Evolutionary conservation across 37 sponge, comb jelly and placozoan genomes (phyloP).

Genomic region (Chondrilla cf. caribensis): DNA sequence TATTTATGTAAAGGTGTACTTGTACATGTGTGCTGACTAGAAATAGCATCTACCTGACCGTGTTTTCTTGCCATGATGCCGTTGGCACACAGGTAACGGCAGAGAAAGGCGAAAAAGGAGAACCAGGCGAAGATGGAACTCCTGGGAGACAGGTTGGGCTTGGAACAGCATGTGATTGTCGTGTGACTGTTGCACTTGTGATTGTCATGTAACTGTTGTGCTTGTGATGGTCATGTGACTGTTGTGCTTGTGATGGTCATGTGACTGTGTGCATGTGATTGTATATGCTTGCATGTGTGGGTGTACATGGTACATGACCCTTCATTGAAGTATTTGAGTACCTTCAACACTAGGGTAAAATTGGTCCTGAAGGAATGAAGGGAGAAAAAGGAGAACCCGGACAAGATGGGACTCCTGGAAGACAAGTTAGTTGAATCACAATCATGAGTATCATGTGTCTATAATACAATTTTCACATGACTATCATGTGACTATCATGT

Average conservation of each 20-base stretch:
- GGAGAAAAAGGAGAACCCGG: background rate
- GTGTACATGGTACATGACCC: background rate
- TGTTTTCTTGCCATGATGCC: too few species aligned
- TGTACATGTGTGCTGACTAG: background rate
- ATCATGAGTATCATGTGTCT: background rate
- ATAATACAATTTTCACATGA: background rate
- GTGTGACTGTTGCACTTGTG: too few species aligned
- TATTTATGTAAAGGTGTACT: background rate
- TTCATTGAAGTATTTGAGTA: background rate
- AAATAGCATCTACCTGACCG: too few species aligned
- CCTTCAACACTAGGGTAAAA: too few species aligned
- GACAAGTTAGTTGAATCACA: background rate
- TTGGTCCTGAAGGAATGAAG: too few species aligned
- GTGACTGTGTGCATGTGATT: background rate
- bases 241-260: background rate
- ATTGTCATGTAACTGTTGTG: background rate
- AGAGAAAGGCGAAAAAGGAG: background rate
- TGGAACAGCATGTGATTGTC: too few species aligned
- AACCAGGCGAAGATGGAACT: background rate
- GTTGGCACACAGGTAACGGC: too few species aligned
- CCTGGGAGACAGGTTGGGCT: background rate
- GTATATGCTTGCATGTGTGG: constrained; percentile 4
- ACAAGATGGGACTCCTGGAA: background rate
- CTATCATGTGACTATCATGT: constrained; percentile 8
- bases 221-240: too few species aligned